These are phyloP conservation scores for Spinus olivaceus DNA, from an alignment of 2,797 vertebrate genomes.

Conservation along the genomic window DNA sequence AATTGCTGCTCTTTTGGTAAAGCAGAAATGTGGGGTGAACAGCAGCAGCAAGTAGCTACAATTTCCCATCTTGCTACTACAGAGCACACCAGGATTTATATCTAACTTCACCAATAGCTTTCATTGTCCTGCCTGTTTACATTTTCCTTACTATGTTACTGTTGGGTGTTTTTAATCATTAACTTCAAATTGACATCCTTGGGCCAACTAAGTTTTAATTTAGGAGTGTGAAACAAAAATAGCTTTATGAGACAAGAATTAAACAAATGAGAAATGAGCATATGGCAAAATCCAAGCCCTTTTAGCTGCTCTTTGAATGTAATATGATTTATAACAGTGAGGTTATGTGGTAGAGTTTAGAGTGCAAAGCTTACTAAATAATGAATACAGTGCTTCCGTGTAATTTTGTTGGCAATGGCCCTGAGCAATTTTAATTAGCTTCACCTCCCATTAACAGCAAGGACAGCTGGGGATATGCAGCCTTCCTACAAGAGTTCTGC, in stretches of 20 bases:
- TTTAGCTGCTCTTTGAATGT: conserved; percentile 9
- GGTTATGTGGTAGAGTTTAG: neutral
- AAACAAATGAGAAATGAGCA: conserved; percentile 24
- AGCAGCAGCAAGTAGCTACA: neutral
- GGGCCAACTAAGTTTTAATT: conserved; percentile 33
- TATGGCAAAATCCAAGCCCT: neutral
- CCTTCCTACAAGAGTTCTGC: neutral
- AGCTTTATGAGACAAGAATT: conserved; percentile 23
- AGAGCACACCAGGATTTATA: neutral
- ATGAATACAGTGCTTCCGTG: neutral
- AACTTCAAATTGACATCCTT: conserved; percentile 6
- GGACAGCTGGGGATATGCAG: neutral
- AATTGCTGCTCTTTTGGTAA: neutral
- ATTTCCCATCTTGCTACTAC: neutral
- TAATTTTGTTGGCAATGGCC: conserved; percentile 34
- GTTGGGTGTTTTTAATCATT: neutral
- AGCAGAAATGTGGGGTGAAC: neutral
- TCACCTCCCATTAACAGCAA: conserved; percentile 26
- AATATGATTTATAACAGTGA: neutral
- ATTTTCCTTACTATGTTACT: neutral
- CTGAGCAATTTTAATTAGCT: conserved; percentile 35
- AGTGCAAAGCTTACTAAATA: conserved; percentile 36
- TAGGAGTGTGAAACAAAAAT: conserved; percentile 37
- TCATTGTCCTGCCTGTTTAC: neutral
- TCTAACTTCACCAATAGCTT: neutral